Percentiles rank a stretch among this genome's conserved stretches.
Evolutionary conservation across 2,888 invertebrate species (phyloP).

Genomic region (Lasioglossum morio): DNA sequence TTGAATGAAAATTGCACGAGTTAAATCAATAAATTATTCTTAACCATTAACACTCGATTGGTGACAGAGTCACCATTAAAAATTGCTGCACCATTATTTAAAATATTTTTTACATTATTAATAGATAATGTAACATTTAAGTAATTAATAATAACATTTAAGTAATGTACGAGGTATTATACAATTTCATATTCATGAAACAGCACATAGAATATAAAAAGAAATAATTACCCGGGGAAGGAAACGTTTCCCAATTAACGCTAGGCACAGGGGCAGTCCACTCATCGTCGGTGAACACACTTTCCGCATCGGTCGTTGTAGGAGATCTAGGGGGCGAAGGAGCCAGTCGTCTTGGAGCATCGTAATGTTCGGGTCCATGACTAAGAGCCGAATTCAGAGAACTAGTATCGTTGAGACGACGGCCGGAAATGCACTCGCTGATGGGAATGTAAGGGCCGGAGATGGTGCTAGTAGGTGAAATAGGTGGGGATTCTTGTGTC

Average conservation of each 20-base stretch:
- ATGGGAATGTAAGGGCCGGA: slow-evolving; percentile 96
- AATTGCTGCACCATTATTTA: too few species aligned
- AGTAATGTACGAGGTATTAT: too few species aligned
- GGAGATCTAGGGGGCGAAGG: slow-evolving; percentile 86
- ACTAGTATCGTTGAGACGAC: slow-evolving; percentile 85
- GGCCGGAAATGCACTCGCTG: slow-evolving; percentile 96
- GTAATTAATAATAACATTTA: too few species aligned
- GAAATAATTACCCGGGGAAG: slow-evolving; percentile 75
- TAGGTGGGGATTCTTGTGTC: slow-evolving; percentile 87
- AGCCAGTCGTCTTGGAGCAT: slow-evolving; percentile 78
- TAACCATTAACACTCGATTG: too few species aligned
- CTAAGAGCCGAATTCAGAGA: slow-evolving; percentile 78
- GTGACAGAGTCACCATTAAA: too few species aligned
- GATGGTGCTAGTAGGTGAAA: slow-evolving; percentile 87
- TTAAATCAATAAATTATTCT: too few species aligned
- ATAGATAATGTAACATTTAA: too few species aligned
- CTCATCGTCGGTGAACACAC: slow-evolving; percentile 90
- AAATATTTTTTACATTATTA: too few species aligned
- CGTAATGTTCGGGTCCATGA: slow-evolving; percentile 80
- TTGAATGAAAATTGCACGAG: too few species aligned
- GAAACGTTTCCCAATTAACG: slow-evolving; percentile 86
- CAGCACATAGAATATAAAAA: neutral
- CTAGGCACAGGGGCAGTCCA: slow-evolving; percentile 86
- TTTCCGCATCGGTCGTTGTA: slow-evolving; percentile 89
- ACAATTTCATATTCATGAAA: too few species aligned